Evolutionary conservation across 1,140 invertebrate genomes (phyloP), one percentile per base, ranked within the genome.

Genomic region (Zaprionus capensis): DNA sequence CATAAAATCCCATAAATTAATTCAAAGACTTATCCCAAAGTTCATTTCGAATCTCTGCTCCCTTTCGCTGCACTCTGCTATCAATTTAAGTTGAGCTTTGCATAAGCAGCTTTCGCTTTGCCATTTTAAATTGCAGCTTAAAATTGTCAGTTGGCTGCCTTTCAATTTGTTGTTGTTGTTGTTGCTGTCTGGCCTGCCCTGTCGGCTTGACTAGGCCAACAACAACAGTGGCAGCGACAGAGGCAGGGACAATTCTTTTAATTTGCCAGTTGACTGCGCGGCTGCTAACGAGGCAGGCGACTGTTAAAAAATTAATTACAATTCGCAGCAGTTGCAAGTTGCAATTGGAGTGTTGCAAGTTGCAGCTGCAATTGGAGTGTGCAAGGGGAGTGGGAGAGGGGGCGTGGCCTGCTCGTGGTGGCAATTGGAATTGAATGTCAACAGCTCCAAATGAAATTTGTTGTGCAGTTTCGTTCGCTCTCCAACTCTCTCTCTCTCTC

Each of bases 191-290:
- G 57, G 24, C 58, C 17, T 55, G 55, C 59, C n/a, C 41, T 28
- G 41, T 57, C 51, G 56, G 26, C 17, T 41, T 59, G 62, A 71
- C 56, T 71, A 75, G 72, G 56, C 36, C 22, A 24, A n/a, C n/a
- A 38, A 15, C 36, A 31, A 31, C 7, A n/a, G 38, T 7, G 38
- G n/a, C 15, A 7, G 14, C 0, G 5, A 1, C 28, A 31, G 31
- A 22, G 36, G 22, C 28, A 49, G 15, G 49, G 49, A 80, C 78
- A 85, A 80, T 88, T 82, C 81, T 80, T 90, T 90, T 90, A 85
- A 90, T 88, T 88, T 88, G 77, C 72, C 85, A 88, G 81, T 61
- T 80, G 85, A 79, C 74, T 77, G 83, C 38, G 17, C 36, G 57
- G 51, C 62, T 24, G 17, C 22, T 46, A 46, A 46, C 41, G 41